Evolutionary conservation across 2,888 invertebrate species (phyloP).

Genomic region (Dendrolimus pini): DNA sequence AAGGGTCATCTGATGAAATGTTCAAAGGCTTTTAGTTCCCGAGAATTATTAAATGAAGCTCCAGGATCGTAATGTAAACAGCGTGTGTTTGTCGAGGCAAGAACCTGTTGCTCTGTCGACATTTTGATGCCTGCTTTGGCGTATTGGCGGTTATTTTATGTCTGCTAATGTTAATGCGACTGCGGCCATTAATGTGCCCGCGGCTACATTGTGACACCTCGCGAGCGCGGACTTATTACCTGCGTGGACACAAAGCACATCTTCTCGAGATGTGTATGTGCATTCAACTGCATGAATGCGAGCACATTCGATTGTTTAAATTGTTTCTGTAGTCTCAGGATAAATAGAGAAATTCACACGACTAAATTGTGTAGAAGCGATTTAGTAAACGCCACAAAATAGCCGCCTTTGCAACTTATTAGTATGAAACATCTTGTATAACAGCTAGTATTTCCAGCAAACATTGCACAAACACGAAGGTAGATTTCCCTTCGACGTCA

Average conservation of each 20-base stretch:
- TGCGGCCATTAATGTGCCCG: slow-evolving; percentile 40
- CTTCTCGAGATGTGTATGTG: neutral
- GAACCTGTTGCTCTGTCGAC: slow-evolving; percentile 74
- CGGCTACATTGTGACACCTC: slow-evolving; percentile 56
- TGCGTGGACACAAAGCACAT: neutral
- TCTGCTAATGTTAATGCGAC: slow-evolving; percentile 67
- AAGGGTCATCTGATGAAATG: slow-evolving; percentile 77
- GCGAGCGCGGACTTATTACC: slow-evolving; percentile 13
- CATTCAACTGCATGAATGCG: neutral
- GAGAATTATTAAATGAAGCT: slow-evolving; percentile 76
- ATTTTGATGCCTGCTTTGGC: slow-evolving; percentile 65
- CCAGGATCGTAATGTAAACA: slow-evolving; percentile 76
- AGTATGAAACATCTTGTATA: slow-evolving; percentile 41
- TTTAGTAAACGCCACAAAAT: slow-evolving; percentile 27
- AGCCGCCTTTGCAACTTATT: slow-evolving; percentile 40
- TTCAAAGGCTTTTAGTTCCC: slow-evolving; percentile 78
- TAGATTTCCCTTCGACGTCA: slow-evolving; percentile 64
- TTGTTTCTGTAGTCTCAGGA: neutral
- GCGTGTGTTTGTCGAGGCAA: slow-evolving; percentile 61
- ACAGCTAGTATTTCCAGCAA: slow-evolving; percentile 43
- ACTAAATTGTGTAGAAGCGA: slow-evolving; percentile 15
- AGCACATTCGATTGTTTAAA: neutral
- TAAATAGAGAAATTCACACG: slow-evolving; percentile 13
- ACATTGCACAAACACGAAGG: slow-evolving; percentile 50
- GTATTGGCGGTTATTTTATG: slow-evolving; percentile 75